Conservation (phyloP, 1,140 invertebrate genomes). For the Drosophila erecta region DNA sequence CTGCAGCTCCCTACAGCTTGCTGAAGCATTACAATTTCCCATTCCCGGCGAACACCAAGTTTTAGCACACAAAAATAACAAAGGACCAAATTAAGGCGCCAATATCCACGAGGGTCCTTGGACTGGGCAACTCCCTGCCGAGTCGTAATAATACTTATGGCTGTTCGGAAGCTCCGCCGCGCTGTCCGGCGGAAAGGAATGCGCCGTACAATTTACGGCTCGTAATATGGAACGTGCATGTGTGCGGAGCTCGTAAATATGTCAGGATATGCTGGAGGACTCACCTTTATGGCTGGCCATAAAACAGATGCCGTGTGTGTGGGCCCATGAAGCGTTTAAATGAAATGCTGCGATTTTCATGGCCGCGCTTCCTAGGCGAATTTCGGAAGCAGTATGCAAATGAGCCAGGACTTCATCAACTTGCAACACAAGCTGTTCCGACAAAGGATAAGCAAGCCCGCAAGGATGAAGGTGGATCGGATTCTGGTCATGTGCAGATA, state of each 20-base stretch:
- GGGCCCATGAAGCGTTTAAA: conserved; percentile 46
- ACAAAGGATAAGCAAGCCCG: neutral
- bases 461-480: neutral
- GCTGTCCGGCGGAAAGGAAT: conserved; percentile 24
- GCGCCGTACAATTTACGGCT: conserved; percentile 71
- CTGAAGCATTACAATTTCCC: conserved; percentile 1
- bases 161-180: conserved; percentile 17
- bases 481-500: conserved; percentile 25
- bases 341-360: conserved; percentile 58
- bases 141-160: conserved; percentile 35
- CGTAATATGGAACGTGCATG: conserved; percentile 51
- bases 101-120: conserved; percentile 28
- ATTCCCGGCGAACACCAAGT: conserved; percentile 2
- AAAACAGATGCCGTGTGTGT: conserved; percentile 57
- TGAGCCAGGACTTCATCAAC: conserved; percentile 24
- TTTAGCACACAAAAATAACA: conserved; percentile 22
- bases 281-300: conserved; percentile 47
- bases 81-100: conserved; percentile 14
- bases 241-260: conserved; percentile 32
- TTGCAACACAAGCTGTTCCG: conserved; percentile 21
- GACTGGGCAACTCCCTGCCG: conserved; percentile 4
- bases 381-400: conserved; percentile 34
- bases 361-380: conserved; percentile 11
- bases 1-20: conserved; percentile 7
- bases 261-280: conserved; percentile 14